phyloP scores from a whole-genome alignment of 2,888 invertebrate species.

The Cerastis rubricosa region DNA sequence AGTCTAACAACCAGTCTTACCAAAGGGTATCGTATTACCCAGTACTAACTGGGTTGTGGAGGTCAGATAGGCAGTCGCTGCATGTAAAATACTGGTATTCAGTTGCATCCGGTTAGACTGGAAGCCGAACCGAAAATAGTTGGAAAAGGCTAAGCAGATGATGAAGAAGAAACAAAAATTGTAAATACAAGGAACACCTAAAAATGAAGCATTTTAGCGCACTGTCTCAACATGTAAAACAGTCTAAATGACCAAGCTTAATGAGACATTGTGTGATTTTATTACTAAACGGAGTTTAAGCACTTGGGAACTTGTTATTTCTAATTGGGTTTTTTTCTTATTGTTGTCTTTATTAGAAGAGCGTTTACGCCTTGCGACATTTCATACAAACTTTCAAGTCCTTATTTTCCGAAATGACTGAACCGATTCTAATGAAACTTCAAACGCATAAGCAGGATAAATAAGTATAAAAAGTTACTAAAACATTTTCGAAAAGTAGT shows the following conservation, averaged over 20 bases:
- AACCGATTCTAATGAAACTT: too few species aligned
- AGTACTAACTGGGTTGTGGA: background rate
- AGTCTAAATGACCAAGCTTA: constrained; percentile 6
- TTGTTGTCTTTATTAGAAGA: too few species aligned
- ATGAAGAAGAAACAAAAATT: background rate
- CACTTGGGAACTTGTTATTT: constrained; percentile 2
- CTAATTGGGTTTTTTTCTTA: background rate
- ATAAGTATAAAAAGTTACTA: too few species aligned
- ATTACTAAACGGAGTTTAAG: constrained; percentile 1
- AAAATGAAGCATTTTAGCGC: background rate
- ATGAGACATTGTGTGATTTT: constrained; percentile 8
- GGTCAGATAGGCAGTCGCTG: background rate
- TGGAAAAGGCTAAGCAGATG: background rate
- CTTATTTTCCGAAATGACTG: too few species aligned
- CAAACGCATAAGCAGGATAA: too few species aligned
- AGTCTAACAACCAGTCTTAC: background rate
- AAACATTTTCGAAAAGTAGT: too few species aligned
- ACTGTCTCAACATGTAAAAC: constrained; percentile 17
- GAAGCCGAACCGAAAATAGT: background rate
- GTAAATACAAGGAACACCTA: background rate
- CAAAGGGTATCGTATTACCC: background rate
- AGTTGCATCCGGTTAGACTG: background rate
- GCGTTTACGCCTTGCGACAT: too few species aligned
- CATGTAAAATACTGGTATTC: background rate
- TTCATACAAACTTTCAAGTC: too few species aligned